Evolutionary conservation across 2,797 vertebrate species (phyloP), one percentile per base, ranked within the genome.

Genomic region (Semotilus atromaculatus): DNA sequence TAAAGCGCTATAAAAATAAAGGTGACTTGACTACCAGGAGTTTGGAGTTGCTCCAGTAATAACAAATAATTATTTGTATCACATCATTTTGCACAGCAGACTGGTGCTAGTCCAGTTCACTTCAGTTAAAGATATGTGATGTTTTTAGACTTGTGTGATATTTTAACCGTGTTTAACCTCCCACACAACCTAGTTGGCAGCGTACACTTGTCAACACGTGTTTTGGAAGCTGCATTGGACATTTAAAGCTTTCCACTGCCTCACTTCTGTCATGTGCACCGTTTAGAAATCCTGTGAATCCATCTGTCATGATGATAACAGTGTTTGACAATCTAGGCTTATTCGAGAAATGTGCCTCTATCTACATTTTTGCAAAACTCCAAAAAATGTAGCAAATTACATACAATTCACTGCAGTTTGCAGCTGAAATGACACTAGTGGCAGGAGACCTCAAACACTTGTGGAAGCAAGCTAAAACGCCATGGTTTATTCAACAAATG

Each of bases 31-130:
- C 36, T 9, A 58, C 31, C 45, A 60, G 18, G 38, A 82, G 38
- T 62, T 73, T 82, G 67, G 55, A 73, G 53, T 80, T 53, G 16
- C 45, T 80, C 66, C 40, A 80, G 66, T 11, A 55, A 70, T 48
- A 38, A 53, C 23, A 70, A 38, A 68, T n/a, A n/a, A n/a, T n/a
- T n/a, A n/a, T n/a, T n/a, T n/a, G n/a, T n/a, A n/a, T n/a, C n/a
- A n/a, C n/a, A n/a, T n/a, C n/a, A n/a, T n/a, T n/a, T n/a, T n/a
- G n/a, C n/a, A n/a, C 51, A 31, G 13, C 2, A 19, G 21, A 68
- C 31, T 14, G 5, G 36, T 36, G 48, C 7, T 26, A 77, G 74
- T 77, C 36, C 75, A 40, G 75, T 21, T 60, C n/a, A 23, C 36
- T 55, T 36, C 29, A 67, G 48, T 71, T 71, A 16, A 31, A 60